Evolutionary conservation across 2,888 invertebrate species (phyloP).

Genomic region (Orchesella flavescens): DNA sequence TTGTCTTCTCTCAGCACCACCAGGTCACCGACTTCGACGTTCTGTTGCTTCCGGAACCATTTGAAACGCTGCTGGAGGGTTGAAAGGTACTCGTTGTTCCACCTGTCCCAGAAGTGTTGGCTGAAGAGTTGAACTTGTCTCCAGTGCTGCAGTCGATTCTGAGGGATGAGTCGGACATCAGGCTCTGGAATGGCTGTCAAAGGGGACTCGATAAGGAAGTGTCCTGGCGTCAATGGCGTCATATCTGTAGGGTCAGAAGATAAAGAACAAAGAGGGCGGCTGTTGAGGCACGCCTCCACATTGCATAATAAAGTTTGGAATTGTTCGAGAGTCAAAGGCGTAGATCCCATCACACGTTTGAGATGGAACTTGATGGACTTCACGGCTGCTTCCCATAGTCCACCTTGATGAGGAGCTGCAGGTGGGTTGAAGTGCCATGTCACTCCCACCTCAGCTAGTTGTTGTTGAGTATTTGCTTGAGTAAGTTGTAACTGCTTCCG

Average conservation of each 20-base stretch:
- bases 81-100: conserved; percentile 44
- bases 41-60: conserved; percentile 9
- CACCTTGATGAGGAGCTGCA: conserved; percentile 73
- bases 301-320: conserved; percentile 72
- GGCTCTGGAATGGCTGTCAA: conserved; percentile 34
- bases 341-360: conserved; percentile 65
- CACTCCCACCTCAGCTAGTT: conserved; percentile 61
- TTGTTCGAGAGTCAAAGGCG: conserved; percentile 73
- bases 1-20: conserved; percentile 55
- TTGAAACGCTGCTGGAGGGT: conserved; percentile 56
- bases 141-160: conserved; percentile 33
- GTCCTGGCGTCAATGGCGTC: conserved; percentile 70
- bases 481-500: no score
- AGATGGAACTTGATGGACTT: conserved; percentile 72
- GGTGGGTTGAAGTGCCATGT: conserved; percentile 74
- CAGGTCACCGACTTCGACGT: conserved; percentile 38
- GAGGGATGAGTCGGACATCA: conserved; percentile 3
- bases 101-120: conserved; percentile 57
- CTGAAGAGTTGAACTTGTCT: conserved; percentile 28
- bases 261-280: conserved; percentile 71
- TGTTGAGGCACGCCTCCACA: conserved; percentile 73
- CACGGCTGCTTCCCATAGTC: conserved; percentile 73
- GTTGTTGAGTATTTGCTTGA: background rate
- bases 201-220: conserved; percentile 69
- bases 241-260: conserved; percentile 70